These are phyloP conservation scores for Aplysia californica DNA, from an alignment of 1,140 invertebrate genomes.

Conservation along the genomic window DNA sequence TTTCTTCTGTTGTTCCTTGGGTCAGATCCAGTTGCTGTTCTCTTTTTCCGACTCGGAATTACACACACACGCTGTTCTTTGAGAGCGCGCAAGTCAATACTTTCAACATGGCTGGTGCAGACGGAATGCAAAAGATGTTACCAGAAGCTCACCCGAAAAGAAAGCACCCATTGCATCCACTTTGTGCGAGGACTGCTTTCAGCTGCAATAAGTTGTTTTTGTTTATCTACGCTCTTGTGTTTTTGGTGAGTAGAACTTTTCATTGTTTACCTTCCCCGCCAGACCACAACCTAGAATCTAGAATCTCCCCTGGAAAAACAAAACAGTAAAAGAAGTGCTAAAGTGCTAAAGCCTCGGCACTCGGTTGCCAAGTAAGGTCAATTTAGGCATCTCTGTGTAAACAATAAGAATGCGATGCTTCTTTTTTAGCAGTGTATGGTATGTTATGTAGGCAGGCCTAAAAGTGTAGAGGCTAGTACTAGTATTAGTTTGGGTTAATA, in stretches of 20 bases:
- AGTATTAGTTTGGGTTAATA: no score
- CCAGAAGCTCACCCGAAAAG: slow-evolving; percentile 31
- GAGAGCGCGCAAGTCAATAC: no score
- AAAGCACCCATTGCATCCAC: slow-evolving; percentile 35
- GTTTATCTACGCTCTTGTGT: slow-evolving; percentile 46
- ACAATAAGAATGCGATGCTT: no score
- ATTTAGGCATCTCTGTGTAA: neutral
- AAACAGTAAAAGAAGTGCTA: neutral
- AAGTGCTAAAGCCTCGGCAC: no score
- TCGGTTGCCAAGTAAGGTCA: neutral
- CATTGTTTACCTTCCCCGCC: no score
- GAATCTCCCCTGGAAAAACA: neutral
- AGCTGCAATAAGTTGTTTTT: slow-evolving; percentile 52
- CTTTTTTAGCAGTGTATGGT: no score
- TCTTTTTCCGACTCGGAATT: no score
- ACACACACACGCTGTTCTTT: no score
- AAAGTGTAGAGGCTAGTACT: no score
- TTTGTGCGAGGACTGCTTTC: slow-evolving; percentile 46
- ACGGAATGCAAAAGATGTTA: slow-evolving; percentile 40
- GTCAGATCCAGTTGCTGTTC: no score
- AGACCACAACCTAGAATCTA: neutral
- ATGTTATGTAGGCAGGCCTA: no score
- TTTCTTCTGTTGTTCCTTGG: no score
- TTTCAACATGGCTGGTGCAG: slow-evolving; percentile 33
- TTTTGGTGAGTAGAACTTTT: slow-evolving; percentile 41